A percentile compares a stretch with the other conserved stretches of the same genome.
Evolutionary conservation across 2,113 vertebrate species (phyloP).

Genomic region (Ia io): DNA sequence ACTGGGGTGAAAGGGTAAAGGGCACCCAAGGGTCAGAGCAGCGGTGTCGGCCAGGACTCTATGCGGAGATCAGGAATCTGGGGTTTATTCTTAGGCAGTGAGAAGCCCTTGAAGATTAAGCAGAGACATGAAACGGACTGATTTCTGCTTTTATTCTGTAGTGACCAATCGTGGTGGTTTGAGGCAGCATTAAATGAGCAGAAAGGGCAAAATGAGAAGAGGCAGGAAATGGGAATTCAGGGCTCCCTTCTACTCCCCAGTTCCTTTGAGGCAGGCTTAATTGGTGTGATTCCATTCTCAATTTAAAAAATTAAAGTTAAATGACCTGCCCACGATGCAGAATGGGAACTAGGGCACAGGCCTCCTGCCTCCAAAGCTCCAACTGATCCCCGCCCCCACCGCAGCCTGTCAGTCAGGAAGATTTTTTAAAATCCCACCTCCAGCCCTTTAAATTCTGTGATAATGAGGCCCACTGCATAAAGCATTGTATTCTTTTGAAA

Average conservation of each 20-base stretch:
- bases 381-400: not conserved
- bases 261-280: not conserved
- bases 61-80: not conserved
- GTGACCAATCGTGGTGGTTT: not conserved
- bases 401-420: not conserved
- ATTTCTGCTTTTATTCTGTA: not conserved
- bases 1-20: not conserved
- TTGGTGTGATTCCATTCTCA: not conserved
- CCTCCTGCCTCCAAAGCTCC: not conserved
- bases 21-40: not conserved
- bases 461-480: not conserved
- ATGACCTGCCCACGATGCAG: not conserved
- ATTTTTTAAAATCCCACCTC: not conserved
- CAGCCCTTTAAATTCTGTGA: not conserved
- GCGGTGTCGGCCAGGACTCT: not conserved
- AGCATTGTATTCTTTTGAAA: not conserved
- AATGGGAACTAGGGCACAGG: not conserved
- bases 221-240: not conserved
- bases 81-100: not conserved
- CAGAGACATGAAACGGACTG: not conserved
- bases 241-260: not conserved
- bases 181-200: not conserved
- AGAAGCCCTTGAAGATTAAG: not conserved
- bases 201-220: not conserved
- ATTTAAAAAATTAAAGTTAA: conserved; percentile 33